Base-by-base conservation (phyloP, 2,797 vertebrate genomes). In the Miichthys miiuy region DNA sequence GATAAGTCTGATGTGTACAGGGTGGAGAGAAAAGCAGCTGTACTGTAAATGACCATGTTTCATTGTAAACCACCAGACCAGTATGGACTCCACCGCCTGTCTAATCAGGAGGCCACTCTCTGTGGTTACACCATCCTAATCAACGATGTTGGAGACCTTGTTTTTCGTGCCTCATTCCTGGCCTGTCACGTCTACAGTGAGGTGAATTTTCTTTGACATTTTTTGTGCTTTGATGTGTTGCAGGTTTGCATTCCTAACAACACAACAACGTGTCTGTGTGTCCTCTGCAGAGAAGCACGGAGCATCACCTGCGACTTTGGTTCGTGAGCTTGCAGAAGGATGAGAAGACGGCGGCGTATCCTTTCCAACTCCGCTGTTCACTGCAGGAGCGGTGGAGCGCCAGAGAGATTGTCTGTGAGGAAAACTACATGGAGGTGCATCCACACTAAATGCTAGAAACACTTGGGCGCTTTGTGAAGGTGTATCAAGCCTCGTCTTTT, bases 371-470 rank as follows among this genome's bases (percentile, higher is more conserved):
- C 87, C 85, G 68, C 60, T 94, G 94, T 58, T 65, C 91, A 1
- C 85, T 90, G 3, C 27, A 65, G 34, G 66, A 71, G 23, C 69
- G 38, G 4, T 94, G 93, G 94, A 86, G 89, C 79, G 54, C 84
- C 21, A 92, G 95, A 75, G 93, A 95, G 87, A 91, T 94, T 3
- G 48, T 95, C 46, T 95, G 94, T 11, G 95, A 95, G 81, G 94
- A 95, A 82, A 95, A 94, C 83, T 95, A 95, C 85, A 92, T 95
- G 94, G 94, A 95, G 91, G 94, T 93, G 90, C 54, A 13, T 42
- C 3, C 5, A 63, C 11, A 16, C 4, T 23, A 41, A 10, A 10
- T 21, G 34, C 34, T 38, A 2, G 34, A 38, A 69, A n/a, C 10
- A 69, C 41, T 38, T 17, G 23, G 6, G 20, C 6, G n/a, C n/a